Evolutionary conservation across 2,797 vertebrate species (phyloP).

Genomic region (Alauda arvensis): DNA sequence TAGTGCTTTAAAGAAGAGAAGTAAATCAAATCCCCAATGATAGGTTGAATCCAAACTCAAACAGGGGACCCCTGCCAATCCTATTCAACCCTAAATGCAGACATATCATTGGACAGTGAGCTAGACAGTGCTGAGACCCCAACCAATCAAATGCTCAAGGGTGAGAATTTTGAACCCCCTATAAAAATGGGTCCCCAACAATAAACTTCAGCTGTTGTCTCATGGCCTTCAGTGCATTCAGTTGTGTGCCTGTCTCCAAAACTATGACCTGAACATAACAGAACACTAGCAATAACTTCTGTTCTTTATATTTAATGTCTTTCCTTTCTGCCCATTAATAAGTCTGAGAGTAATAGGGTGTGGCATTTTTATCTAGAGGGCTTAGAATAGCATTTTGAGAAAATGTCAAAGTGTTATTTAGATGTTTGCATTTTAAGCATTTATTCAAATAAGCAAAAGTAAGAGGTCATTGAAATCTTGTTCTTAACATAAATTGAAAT

Average conservation of each 20-base stretch:
- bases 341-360: not conserved
- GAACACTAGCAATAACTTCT: not conserved
- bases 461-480: not conserved
- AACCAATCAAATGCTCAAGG: not conserved
- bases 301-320: not conserved
- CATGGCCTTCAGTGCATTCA: not conserved
- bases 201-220: not conserved
- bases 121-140: too few relatives aligned
- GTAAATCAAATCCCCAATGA: not conserved
- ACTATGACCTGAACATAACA: not conserved
- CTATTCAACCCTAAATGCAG: not conserved
- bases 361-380: not conserved
- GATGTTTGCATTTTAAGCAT: accelerated
- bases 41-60: not conserved
- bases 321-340: not conserved
- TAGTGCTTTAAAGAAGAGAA: not conserved
- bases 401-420: not conserved
- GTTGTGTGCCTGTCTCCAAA: not conserved
- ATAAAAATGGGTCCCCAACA: not conserved
- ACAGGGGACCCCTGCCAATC: not conserved
- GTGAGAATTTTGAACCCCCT: not conserved
- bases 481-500: not conserved
- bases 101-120: not conserved
- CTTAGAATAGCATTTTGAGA: not conserved
- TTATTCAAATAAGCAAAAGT: not conserved